Base-by-base conservation (phyloP, 2,797 vertebrate genomes). In the Euphonia xanthogaster region DNA sequence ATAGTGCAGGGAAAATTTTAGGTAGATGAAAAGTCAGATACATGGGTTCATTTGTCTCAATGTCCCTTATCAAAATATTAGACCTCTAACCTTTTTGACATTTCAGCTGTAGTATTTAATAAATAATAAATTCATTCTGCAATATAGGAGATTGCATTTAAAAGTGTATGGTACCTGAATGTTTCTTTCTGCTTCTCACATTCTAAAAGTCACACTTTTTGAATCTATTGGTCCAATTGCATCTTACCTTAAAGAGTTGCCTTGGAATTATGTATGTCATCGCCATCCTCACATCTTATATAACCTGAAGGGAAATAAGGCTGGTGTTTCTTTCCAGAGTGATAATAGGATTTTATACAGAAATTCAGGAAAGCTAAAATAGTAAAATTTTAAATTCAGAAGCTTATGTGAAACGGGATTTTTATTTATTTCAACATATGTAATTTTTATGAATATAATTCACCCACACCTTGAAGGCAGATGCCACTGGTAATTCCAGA, bases 231-330 rank as follows among this genome's bases (percentile, higher is more conserved):
- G 35, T 27, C 23, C 48, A 79, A 4, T 28, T 58, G 10, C 16
- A 40, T 10, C 11, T 75, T 68, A 54, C 51, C n/a, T 57, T 39
- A 40, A 72, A 63, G 6, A 31, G 10, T 44, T 75, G 20, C 31
- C 33, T 58, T 78, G 47, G 48, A 72, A 22, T 24, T 42, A 39
- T 8, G 4, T 47, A 21, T 45, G 23, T 14, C 5, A 10, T 71
- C 33, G 48, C 22, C 2, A 6, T 51, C 25, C 12, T 66, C 20
- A n/a, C 5, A 15, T 0, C 28, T 31, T 11, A 15, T 1, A 27
- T 63, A 66, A 78, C 22, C 30, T 79, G 50, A 75, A 65, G 31
- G 31, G 74, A 83, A 63, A 17, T 22, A 61, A 39, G 3, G 3
- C 11, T 60, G 7, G 6, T 63, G 20, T 50, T 86, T 86, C 45